Conservation (phyloP, 2,113 vertebrate genomes). For the Tyto alba region DNA sequence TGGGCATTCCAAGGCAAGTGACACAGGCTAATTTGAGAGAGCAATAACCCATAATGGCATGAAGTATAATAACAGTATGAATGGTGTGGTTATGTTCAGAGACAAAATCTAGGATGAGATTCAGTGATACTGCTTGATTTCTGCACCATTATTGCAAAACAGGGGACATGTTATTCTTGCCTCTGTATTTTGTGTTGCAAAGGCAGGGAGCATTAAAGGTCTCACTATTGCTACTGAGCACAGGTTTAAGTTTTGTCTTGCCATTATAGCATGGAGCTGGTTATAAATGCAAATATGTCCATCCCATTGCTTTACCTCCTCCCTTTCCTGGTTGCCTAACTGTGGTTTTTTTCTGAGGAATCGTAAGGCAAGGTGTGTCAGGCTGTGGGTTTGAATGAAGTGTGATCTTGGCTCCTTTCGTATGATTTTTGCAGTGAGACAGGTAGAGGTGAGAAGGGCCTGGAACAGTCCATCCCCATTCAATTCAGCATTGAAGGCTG, state of each 20-base stretch:
- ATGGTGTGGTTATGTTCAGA: not conserved
- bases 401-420: not conserved
- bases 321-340: not conserved
- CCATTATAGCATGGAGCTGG: not conserved
- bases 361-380: not conserved
- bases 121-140: not conserved
- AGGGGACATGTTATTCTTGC: not conserved
- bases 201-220: not conserved
- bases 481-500: fast-evolving
- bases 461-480: not conserved
- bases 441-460: not conserved
- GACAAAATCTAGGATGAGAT: not conserved
- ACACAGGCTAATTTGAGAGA: not conserved
- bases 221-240: fast-evolving
- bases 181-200: not conserved
- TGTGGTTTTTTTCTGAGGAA: not conserved
- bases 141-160: not conserved
- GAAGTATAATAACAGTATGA: not conserved
- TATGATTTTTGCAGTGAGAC: not conserved
- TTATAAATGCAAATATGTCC: not conserved
- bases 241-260: not conserved
- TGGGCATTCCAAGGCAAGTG: not conserved
- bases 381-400: not conserved
- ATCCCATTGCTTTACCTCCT: not conserved
- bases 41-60: not conserved